Base-by-base conservation (phyloP, 2,797 vertebrate species). In the Sebastes steindachneri region DNA sequence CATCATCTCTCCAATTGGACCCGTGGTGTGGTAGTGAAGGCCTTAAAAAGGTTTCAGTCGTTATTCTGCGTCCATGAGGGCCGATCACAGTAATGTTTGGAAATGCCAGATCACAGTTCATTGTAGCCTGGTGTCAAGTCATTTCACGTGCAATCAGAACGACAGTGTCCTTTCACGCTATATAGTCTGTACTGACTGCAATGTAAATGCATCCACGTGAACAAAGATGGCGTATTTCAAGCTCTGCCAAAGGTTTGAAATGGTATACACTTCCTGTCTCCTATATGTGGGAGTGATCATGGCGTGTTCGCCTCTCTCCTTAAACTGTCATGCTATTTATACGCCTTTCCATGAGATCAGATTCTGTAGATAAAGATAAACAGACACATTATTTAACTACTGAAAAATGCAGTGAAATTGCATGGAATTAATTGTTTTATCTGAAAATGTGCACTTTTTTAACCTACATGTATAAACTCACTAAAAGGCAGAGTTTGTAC, bases 1-100 rank as follows among this genome's bases (percentile, higher is more conserved):
- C 70, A 74, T 75, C 60, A 73, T 75, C 58, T 57, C 29, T 76
- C 54, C 19, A 45, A 57, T 5, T 73, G 48, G 68, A 53, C 48
- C 21, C 29, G 2, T 25, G 10, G 51, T 41, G 53, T 29, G 26
- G 19, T 5, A 31, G 62, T 26, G 68, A 63, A 31, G 19, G 12
- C 29, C 28, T 45, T 28, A 55, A 17, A 17, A 63, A 67, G 23
- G 10, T 41, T 78, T 77, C 10, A 28, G 71, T 82, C 26, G 63
- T 77, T 67, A 55, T 31, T 19, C 1, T 14, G 17, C 63, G 17
- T 60, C 57, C 19, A 19, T 17, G 11, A 41, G 35, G 29, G 23
- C 1, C 4, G 54, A 70, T 51, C 54, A 28, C 35, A 31, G 0
- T n/a, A n/a, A n/a, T 63, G 28, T 58, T 53, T 55, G 23, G 2